Percentiles rank a stretch among this genome's conserved stretches.
phyloP scores from a whole-genome alignment of 2,797 vertebrate species.

The Lepus townsendii region DNA sequence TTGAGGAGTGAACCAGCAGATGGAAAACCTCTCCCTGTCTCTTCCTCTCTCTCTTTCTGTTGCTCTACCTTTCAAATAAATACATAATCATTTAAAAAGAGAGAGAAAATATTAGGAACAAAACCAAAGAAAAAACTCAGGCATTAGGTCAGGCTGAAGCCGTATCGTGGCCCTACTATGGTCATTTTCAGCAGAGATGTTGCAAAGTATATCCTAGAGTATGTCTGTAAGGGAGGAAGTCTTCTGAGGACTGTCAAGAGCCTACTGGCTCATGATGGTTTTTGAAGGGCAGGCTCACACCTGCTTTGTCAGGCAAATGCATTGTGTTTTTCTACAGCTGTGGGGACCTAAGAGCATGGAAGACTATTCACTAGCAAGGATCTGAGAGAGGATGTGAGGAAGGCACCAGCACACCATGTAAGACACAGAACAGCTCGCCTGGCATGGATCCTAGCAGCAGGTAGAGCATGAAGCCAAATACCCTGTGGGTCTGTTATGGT shows the following conservation, averaged over 20 bases:
- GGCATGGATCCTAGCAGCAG: background rate
- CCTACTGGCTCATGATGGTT: background rate
- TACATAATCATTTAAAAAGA: too few species aligned
- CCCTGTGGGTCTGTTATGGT: too few species aligned
- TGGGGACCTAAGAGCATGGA: background rate
- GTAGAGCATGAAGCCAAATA: fast-evolving
- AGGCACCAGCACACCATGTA: fast-evolving
- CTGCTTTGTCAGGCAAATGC: background rate
- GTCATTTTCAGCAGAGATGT: constrained; percentile 4
- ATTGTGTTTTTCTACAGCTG: background rate
- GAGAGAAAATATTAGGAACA: background rate
- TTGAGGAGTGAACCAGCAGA: too few species aligned
- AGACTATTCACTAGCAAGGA: background rate
- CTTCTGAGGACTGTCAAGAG: background rate
- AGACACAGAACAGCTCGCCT: fast-evolving
- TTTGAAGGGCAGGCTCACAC: background rate
- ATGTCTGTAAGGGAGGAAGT: background rate
- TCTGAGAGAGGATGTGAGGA: background rate
- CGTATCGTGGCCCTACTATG: background rate
- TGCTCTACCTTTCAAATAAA: too few species aligned
- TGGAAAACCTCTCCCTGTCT: too few species aligned
- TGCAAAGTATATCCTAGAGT: constrained; percentile 13
- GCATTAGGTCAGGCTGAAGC: background rate
- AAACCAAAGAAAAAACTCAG: background rate
- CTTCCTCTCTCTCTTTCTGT: too few species aligned